Evolutionary conservation across 2,888 invertebrate genomes (phyloP).

Genomic region (Harpalus rubripes): DNA sequence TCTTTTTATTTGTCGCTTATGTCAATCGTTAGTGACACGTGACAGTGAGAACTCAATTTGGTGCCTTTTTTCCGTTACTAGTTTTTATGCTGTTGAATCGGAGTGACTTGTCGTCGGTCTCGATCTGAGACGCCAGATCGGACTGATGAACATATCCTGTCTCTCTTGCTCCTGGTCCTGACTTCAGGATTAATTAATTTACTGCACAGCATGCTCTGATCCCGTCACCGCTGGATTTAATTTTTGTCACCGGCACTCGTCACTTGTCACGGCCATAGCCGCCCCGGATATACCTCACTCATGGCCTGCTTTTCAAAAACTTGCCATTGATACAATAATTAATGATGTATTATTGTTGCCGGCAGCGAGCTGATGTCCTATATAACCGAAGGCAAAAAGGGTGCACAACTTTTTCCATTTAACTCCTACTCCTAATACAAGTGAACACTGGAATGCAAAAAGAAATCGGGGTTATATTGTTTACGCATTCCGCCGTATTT

Average conservation of each 20-base stretch:
- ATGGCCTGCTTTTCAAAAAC: slow-evolving; percentile 64
- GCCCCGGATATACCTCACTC: slow-evolving; percentile 32
- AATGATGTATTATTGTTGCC: slow-evolving; percentile 61
- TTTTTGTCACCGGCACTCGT: slow-evolving; percentile 64
- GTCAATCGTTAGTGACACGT: slow-evolving; percentile 6
- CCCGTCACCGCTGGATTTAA: slow-evolving; percentile 62
- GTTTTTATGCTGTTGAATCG: slow-evolving; percentile 5
- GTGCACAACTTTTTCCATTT: background rate
- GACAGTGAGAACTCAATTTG: background rate
- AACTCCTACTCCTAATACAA: background rate
- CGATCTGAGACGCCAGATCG: slow-evolving; percentile 28
- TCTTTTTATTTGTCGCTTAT: background rate
- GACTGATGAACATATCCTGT: slow-evolving; percentile 34
- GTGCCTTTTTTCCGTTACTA: slow-evolving; percentile 6
- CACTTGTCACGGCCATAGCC: slow-evolving; percentile 61
- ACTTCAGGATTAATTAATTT: slow-evolving; percentile 64
- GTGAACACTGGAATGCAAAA: too few species aligned
- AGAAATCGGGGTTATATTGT: background rate
- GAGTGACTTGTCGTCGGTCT: slow-evolving; percentile 8
- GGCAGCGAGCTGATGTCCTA: background rate
- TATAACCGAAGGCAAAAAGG: background rate
- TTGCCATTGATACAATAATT: slow-evolving; percentile 65
- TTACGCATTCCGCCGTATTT: too few species aligned
- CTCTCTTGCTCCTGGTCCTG: slow-evolving; percentile 42
- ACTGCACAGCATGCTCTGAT: slow-evolving; percentile 63